A percentile compares a stretch with the other conserved stretches of the same genome.
These are phyloP conservation scores for Eugnorisma glareosa DNA, from an alignment of 2,888 invertebrate genomes.

Conservation along the genomic window DNA sequence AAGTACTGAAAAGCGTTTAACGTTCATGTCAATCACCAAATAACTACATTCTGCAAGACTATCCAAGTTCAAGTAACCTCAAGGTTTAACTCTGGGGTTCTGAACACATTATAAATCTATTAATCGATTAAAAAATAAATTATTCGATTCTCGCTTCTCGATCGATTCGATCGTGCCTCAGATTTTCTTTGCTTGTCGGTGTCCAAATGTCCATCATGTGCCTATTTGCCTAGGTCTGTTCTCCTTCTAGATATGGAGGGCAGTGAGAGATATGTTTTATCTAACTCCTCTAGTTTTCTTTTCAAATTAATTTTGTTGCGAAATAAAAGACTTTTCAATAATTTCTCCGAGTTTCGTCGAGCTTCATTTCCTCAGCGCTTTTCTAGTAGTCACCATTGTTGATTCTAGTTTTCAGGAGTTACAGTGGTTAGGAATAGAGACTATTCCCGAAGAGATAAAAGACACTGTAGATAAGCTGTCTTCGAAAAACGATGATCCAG, in stretches of 20 bases:
- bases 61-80: background rate
- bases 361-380: background rate
- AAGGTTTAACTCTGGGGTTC: background rate
- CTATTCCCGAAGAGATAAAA: no score
- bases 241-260: background rate
- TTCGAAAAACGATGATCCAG: background rate
- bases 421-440: background rate
- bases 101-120: background rate
- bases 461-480: no score
- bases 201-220: background rate
- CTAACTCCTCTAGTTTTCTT: background rate
- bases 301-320: background rate
- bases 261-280: background rate
- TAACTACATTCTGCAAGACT: background rate
- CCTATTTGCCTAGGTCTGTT: background rate
- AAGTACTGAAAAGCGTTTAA: background rate
- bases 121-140: no score
- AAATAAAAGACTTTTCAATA: background rate
- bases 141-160: no score
- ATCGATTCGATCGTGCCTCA: no score
- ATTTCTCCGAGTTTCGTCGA: background rate
- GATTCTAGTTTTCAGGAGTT: background rate
- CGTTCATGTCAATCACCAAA: constrained; percentile 8
- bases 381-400: background rate
- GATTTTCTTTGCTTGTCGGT: background rate